A percentile compares a stretch with the other conserved stretches of the same genome.
Conservation (phyloP, 2,113 vertebrate genomes). For the Phylloscopus trochilus region DNA sequence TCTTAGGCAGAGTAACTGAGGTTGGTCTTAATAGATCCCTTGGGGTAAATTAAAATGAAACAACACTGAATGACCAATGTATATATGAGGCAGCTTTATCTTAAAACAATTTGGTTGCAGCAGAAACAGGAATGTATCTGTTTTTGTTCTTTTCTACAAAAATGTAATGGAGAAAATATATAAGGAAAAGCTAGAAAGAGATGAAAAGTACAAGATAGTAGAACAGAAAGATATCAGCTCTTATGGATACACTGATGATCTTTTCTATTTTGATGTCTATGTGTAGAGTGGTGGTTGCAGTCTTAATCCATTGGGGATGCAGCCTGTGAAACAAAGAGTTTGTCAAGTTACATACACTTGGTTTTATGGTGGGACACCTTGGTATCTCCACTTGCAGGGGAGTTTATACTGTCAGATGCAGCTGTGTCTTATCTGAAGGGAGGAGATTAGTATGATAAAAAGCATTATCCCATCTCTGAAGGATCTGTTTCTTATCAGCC, state of each 20-base stretch:
- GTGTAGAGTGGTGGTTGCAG: not conserved
- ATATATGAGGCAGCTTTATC: not conserved
- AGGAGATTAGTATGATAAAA: not conserved
- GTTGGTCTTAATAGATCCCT: not conserved
- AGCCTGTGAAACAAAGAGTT: rapidly evolving
- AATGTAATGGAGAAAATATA: not conserved
- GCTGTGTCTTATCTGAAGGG: not conserved
- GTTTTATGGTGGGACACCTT: not conserved
- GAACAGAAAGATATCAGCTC: not conserved
- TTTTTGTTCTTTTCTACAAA: not conserved
- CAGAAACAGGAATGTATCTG: not conserved
- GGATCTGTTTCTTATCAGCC: not conserved
- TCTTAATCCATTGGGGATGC: not conserved
- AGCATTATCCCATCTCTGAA: not conserved
- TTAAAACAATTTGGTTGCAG: not conserved
- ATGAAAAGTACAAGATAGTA: not conserved
- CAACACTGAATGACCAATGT: not conserved
- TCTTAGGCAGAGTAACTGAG: not conserved
- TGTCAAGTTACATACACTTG: not conserved
- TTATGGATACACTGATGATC: not conserved
- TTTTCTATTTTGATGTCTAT: not conserved
- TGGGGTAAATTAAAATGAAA: not conserved
- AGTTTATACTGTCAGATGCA: not conserved
- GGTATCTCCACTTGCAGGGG: not conserved
- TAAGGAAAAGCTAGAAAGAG: not conserved